Base-by-base conservation (phyloP, 2,888 invertebrate species). In the Drosophila basisetae region DNA sequence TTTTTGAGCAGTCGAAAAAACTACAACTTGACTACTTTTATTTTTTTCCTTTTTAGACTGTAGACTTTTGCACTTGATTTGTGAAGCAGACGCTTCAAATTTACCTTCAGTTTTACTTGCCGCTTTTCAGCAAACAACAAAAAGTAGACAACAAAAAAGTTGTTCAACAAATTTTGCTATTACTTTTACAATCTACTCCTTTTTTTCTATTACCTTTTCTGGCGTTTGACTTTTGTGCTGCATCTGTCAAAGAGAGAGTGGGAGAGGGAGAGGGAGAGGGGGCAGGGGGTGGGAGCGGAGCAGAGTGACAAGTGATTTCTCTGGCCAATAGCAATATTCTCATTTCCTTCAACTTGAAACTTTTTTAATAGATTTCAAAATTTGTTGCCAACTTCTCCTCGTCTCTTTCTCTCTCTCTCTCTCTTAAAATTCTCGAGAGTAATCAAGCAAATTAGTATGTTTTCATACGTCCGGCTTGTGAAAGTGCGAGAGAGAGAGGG, bases 351-450 rank as follows among this genome's bases (percentile, higher is more conserved):
- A 69, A 66, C 67, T 82, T 66, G 50, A 83, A 86, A 87, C 84
- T 91, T 91, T 91, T 87, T 84, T 89, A 87, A 87, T 87, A 87
- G 91, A 87, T 87, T 90, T 87, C 80, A 89, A 84, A 85, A 77
- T 82, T 68, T 39, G 41, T 28, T 39, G 18, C 37, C 43, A 47
- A 47, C 47, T 16, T 16, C 7, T 25, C 16, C 22, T 47, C 7
- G 11, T 41, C 10, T 11, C 11, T 10, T 22, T 47, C 13, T 47
- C n/a, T 39, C 39, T n/a, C 41, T 62, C 63, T 60, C 41, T 49
- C 53, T 31, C 58, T 9, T 41, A 69, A 63, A 73, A 88, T 83
- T 77, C 87, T 84, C 87, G 52, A 76, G 91, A 87, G 87, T 87
- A 87, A 87, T 87, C 87, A 87, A 89, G 91, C 78, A 91, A 87